phyloP scores from a whole-genome alignment of 2,113 vertebrate genomes.

The Nycticryphes semicollaris region DNA sequence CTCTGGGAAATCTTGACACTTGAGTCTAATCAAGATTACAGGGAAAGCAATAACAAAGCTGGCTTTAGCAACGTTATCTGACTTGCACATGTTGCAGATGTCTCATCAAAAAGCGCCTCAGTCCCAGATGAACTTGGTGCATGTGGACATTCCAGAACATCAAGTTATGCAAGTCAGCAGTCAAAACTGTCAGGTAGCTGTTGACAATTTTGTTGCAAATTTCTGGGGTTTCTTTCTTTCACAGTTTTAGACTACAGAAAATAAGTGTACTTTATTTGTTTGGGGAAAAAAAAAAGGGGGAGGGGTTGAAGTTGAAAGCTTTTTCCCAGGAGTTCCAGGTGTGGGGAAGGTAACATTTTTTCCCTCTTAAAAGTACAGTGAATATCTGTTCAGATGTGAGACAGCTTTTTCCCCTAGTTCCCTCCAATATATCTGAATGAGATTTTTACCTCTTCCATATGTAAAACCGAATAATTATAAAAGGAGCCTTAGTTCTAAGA shows the following conservation, averaged over 20 bases:
- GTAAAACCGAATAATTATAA: background rate
- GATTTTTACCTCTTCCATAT: background rate
- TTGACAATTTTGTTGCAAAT: background rate
- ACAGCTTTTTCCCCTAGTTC: background rate
- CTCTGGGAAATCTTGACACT: background rate
- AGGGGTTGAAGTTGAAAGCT: background rate
- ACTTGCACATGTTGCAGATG: constrained; percentile 70
- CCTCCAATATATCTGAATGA: background rate
- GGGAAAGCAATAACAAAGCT: background rate
- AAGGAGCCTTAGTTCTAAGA: background rate
- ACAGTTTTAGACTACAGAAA: background rate
- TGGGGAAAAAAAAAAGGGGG: background rate
- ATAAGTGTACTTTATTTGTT: background rate
- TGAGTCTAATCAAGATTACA: background rate
- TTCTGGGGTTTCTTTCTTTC: background rate
- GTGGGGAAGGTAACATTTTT: background rate
- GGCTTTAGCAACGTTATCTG: background rate
- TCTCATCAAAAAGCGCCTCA: constrained; percentile 80
- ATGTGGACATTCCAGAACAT: constrained; percentile 89
- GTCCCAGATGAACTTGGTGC: constrained; percentile 86
- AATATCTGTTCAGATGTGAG: background rate
- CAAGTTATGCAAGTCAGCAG: constrained; percentile 91
- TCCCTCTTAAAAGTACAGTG: background rate
- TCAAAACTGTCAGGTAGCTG: constrained; percentile 92
- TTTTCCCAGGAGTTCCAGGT: background rate